phyloP scores from a whole-genome alignment of 2,113 vertebrate species.

The Trochalopteron elliotii region DNA sequence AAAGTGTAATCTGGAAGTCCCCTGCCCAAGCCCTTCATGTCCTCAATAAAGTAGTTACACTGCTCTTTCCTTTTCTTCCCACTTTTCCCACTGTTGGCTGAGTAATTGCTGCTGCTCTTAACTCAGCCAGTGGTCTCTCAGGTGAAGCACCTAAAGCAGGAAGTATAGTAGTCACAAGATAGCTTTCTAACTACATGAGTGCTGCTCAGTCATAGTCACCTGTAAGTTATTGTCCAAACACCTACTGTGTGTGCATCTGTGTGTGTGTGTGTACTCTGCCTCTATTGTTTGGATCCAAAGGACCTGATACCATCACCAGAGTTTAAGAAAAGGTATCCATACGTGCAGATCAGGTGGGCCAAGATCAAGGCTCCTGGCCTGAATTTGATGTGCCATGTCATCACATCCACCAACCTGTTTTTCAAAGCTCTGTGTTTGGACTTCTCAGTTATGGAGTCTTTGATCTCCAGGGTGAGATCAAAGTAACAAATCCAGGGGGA shows the following conservation, averaged over 20 bases:
- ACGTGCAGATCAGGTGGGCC: background rate
- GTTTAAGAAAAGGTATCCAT: background rate
- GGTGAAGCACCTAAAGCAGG: background rate
- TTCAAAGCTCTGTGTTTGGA: background rate
- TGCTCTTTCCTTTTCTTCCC: background rate
- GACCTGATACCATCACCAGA: background rate
- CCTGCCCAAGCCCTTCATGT: background rate
- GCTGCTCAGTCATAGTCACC: background rate
- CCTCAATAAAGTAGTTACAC: background rate
- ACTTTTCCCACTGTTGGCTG: background rate
- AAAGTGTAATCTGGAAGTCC: background rate
- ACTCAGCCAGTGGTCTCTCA: background rate
- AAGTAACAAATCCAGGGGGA: no score
- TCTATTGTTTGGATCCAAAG: background rate
- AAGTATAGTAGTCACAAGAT: background rate
- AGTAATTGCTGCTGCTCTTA: background rate
- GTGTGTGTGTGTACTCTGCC: background rate
- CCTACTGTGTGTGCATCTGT: accelerated
- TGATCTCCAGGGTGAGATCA: background rate
- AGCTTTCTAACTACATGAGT: background rate
- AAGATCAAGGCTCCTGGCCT: background rate
- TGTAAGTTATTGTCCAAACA: background rate
- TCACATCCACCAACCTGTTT: background rate
- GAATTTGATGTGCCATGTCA: accelerated
- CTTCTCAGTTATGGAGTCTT: background rate